Base-by-base conservation (phyloP, 2,113 vertebrate species). In the Pygoscelis antarcticus region DNA sequence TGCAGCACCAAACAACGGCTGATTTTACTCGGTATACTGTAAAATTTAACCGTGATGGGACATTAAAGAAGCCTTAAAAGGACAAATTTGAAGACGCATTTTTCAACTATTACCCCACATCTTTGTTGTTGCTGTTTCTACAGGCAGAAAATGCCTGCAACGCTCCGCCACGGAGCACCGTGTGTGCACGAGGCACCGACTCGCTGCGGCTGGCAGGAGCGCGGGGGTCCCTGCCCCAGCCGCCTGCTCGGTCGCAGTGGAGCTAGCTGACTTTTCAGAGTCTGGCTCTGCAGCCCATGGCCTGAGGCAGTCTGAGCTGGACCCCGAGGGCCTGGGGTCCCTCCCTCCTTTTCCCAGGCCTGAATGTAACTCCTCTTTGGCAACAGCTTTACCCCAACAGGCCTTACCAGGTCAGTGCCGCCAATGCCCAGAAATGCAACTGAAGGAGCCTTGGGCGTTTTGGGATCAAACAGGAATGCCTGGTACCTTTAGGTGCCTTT, bases 141-240 rank as follows among this genome's bases (percentile, higher is more conserved):
- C 14, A 18, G 55, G 61, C 32, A 70, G 40, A 10, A 57, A 61
- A 36, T 11, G n/a, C 78, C 42, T 34, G 47, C 1, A 8, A 21
- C 0, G 1, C 14, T 62, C 51, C 40, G 70, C 36, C 0, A 0
- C 1, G 3, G 30, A 47, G 36, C 46, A 42, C 22, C 2, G 1
- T 26, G 18, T 6, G 54, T 4, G 13, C 38, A n/a, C 1, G 8
- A 79, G 55, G n/a, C 21, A 30, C 9, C 0, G 0, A 26, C 26
- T 51, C 1, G 0, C 34, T 36, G 29, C 0, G 6, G 23, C 42
- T 44, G 55, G 57, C 13, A 23, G 61, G 51, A 65, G 22, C 42
- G n/a, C 0, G 0, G 23, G 16, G 17, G 34, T 49, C 44, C 23
- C 46, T 36, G 30, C 57, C 61, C 49, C 71, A 75, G 65, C 30